These are phyloP conservation scores for Leptocoma aspasia DNA, from an alignment of 2,113 vertebrate genomes.

Conservation along the genomic window DNA sequence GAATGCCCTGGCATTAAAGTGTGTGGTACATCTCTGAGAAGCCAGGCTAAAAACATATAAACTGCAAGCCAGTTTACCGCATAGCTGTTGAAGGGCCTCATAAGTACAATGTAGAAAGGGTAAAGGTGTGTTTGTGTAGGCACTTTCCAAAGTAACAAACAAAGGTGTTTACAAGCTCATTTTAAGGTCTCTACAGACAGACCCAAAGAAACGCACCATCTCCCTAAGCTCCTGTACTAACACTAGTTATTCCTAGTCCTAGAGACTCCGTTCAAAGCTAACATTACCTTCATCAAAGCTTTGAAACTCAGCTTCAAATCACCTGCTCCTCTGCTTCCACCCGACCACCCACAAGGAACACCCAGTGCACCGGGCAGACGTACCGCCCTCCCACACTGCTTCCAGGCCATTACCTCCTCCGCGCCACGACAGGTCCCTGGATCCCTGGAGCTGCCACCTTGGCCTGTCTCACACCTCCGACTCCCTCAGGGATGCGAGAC, in stretches of 20 bases:
- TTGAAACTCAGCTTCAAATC: not conserved
- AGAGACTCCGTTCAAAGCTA: not conserved
- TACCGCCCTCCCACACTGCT: not conserved
- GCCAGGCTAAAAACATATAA: not conserved
- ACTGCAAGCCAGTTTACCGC: not conserved
- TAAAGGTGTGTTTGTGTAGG: not conserved
- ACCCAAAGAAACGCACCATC: not conserved
- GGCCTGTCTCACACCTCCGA: not conserved
- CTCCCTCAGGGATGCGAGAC: not conserved
- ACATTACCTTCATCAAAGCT: not conserved
- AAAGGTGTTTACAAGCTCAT: not conserved
- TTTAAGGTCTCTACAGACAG: not conserved
- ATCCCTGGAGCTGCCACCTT: not conserved
- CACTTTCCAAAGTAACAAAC: not conserved
- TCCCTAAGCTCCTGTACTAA: not conserved
- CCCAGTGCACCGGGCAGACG: not conserved
- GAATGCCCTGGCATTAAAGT: not conserved
- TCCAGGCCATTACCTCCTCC: not conserved
- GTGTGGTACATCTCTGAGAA: not conserved
- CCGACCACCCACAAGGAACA: not conserved
- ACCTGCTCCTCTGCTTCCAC: not conserved
- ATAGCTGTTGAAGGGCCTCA: not conserved
- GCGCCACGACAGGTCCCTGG: not conserved
- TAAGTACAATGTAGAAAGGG: not conserved
- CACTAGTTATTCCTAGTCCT: not conserved